Conservation (phyloP, 2,113 vertebrate species). For the Poeciliopsis turrubarensis region DNA sequence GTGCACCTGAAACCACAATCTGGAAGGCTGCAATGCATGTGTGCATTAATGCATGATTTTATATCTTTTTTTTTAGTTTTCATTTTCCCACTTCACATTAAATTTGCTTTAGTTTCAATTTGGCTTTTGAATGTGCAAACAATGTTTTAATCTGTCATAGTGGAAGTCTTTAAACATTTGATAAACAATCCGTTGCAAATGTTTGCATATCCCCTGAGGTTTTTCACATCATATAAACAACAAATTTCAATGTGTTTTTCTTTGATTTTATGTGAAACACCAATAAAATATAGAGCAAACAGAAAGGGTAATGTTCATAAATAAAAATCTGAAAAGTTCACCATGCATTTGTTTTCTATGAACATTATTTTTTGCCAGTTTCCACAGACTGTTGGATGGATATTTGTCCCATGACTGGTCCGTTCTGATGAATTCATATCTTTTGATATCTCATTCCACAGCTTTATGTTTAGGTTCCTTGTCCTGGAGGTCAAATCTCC, state of each 20-base stretch:
- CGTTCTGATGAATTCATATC: background rate
- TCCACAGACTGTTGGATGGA: background rate
- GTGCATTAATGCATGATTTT: slow-evolving; percentile 63
- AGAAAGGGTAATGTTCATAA: no score
- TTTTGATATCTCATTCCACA: background rate
- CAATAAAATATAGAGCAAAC: no score
- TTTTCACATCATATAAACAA: background rate
- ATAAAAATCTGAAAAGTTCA: no score
- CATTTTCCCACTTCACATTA: background rate
- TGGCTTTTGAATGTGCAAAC: slow-evolving; percentile 1
- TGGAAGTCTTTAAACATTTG: background rate
- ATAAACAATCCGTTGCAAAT: background rate
- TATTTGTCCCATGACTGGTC: background rate
- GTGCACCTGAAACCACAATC: slow-evolving; percentile 38
- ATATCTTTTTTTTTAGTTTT: slow-evolving; percentile 29
- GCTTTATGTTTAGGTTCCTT: background rate
- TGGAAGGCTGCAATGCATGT: slow-evolving; percentile 67
- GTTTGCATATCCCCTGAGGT: background rate
- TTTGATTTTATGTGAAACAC: no score
- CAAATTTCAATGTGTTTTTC: background rate
- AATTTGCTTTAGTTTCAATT: slow-evolving; percentile 14
- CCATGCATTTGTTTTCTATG: background rate
- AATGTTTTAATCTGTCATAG: background rate
- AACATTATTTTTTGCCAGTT: background rate
- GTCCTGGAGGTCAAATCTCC: no score